A percentile compares a stretch with the other conserved stretches of the same genome.
These are phyloP conservation scores for Andrena hattorfiana DNA, from an alignment of 2,888 invertebrate genomes.

Conservation along the genomic window DNA sequence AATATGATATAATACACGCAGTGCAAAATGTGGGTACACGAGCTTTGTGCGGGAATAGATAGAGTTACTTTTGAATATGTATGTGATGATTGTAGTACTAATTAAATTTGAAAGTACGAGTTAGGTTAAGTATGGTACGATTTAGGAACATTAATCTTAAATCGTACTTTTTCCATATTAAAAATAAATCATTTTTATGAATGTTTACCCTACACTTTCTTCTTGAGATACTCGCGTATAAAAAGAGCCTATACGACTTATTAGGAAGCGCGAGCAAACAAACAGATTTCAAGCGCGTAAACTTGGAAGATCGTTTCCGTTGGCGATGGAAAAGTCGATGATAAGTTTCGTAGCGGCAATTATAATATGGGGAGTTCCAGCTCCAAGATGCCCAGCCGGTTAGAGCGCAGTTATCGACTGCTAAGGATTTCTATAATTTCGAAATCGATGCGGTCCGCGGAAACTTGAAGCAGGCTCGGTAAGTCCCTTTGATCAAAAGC, in stretches of 20 bases:
- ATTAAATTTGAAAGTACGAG: too few relatives aligned
- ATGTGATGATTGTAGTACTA: too few relatives aligned
- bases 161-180: too few relatives aligned
- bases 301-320: slow-evolving; percentile 4
- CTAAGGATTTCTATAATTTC: slow-evolving; percentile 52
- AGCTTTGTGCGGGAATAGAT: too few relatives aligned
- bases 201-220: neutral
- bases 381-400: neutral
- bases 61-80: too few relatives aligned
- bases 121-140: too few relatives aligned
- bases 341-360: slow-evolving; percentile 32
- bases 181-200: too few relatives aligned
- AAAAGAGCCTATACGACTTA: neutral
- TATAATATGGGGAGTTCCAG: neutral
- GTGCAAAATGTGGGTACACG: too few relatives aligned
- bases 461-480: slow-evolving; percentile 62
- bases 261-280: neutral
- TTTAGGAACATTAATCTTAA: too few relatives aligned
- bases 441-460: slow-evolving; percentile 63
- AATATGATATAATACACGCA: too few relatives aligned
- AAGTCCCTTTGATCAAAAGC: slow-evolving; percentile 72
- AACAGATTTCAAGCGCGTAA: neutral
- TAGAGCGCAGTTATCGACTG: slow-evolving; percentile 38
- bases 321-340: neutral
- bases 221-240: neutral